These are phyloP conservation scores for Xylocopa sonorina DNA, from an alignment of 1,140 invertebrate genomes.

Conservation along the genomic window DNA sequence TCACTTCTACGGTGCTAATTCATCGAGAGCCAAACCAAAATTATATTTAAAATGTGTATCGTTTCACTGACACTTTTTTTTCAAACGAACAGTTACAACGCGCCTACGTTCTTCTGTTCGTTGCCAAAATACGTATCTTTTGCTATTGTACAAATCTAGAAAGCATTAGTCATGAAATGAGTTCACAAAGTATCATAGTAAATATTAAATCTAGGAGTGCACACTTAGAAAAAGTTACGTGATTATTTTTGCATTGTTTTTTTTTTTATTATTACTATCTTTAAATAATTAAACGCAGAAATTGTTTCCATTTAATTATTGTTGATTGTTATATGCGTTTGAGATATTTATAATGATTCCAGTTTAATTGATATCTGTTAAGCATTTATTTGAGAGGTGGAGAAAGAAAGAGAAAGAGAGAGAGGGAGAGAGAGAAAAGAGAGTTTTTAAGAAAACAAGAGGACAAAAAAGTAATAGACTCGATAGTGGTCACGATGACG, in stretches of 20 bases:
- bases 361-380: conserved; percentile 50
- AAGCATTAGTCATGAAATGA: background rate
- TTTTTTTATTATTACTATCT: conserved; percentile 31
- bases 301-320: conserved; percentile 68
- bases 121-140: conserved; percentile 11
- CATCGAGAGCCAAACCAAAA: conserved; percentile 9
- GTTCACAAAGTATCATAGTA: background rate
- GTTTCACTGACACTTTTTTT: conserved; percentile 9
- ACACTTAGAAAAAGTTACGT: conserved; percentile 3
- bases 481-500: background rate
- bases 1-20: conserved; percentile 33
- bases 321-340: conserved; percentile 64
- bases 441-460: conserved; percentile 9
- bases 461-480: background rate
- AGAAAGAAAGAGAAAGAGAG: no score
- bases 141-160: conserved; percentile 23
- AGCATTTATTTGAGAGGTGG: conserved; percentile 23
- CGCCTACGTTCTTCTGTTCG: background rate
- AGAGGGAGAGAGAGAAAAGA: no score
- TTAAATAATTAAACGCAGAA: conserved; percentile 44
- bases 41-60: conserved; percentile 3
- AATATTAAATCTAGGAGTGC: background rate
- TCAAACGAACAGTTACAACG: background rate
- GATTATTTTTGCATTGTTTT: conserved; percentile 46
- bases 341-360: conserved; percentile 61